Evolutionary conservation across 2,888 invertebrate species (phyloP).

Genomic region (Chesias legatella): DNA sequence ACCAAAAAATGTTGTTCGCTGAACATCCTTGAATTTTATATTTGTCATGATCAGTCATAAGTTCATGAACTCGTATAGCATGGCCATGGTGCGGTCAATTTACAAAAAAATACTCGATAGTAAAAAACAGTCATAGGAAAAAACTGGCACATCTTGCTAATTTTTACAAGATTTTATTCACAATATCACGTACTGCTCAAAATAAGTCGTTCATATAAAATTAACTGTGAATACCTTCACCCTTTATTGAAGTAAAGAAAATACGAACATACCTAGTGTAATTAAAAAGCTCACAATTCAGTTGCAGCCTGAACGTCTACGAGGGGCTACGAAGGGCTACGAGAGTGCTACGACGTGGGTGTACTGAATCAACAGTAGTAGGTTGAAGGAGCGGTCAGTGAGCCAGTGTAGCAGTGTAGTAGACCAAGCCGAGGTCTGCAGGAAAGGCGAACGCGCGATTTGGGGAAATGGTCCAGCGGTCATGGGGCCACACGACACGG

Average conservation of each 20-base stretch:
- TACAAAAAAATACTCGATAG: slow-evolving; percentile 23
- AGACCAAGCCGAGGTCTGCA: slow-evolving; percentile 49
- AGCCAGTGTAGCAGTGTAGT: slow-evolving; percentile 48
- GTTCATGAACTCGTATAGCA: slow-evolving; percentile 60
- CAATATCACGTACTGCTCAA: background rate
- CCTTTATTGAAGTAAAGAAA: too few relatives aligned
- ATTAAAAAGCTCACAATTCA: slow-evolving; percentile 1
- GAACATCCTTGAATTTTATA: slow-evolving; percentile 55
- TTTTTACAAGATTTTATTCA: too few relatives aligned
- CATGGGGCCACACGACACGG: slow-evolving; percentile 38
- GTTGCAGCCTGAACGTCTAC: slow-evolving; percentile 14
- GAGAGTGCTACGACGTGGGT: slow-evolving; percentile 36
- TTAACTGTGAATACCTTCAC: too few relatives aligned
- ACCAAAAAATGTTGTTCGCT: slow-evolving; percentile 39
- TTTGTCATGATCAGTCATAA: slow-evolving; percentile 42
- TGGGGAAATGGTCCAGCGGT: slow-evolving; percentile 59
- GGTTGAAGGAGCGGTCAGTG: slow-evolving; percentile 42
- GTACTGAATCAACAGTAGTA: slow-evolving; percentile 20
- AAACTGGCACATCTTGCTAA: too few relatives aligned
- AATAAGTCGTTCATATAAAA: background rate
- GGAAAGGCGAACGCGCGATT: slow-evolving; percentile 55
- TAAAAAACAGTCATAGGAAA: too few relatives aligned
- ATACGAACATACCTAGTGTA: too few relatives aligned
- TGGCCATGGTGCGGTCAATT: slow-evolving; percentile 25
- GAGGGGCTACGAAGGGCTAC: slow-evolving; percentile 31